Conservation (phyloP, 2,888 invertebrate species). For the Rhopalosiphum nymphaeae region DNA sequence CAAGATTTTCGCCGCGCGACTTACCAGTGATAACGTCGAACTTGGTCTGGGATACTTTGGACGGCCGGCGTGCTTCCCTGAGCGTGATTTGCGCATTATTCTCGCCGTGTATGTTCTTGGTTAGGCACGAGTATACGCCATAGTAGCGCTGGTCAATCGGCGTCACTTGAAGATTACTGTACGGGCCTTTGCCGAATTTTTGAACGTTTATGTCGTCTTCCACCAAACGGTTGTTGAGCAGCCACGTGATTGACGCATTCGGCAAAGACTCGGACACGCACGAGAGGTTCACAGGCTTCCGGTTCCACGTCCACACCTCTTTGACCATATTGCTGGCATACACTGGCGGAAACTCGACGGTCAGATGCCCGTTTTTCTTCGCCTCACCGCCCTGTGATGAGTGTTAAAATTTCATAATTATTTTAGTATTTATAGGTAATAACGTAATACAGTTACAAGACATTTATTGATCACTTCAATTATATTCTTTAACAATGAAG, state of each 20-base stretch:
- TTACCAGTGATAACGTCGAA: slow-evolving; percentile 77
- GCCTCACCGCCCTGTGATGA: slow-evolving; percentile 39
- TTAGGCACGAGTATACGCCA: slow-evolving; percentile 84
- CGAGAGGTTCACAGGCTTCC: slow-evolving; percentile 84
- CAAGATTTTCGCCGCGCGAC: neutral
- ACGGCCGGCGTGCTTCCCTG: slow-evolving; percentile 81
- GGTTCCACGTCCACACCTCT: slow-evolving; percentile 87
- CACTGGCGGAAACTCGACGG: slow-evolving; percentile 85
- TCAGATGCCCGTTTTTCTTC: slow-evolving; percentile 84
- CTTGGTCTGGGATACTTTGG: slow-evolving; percentile 76
- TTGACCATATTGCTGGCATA: slow-evolving; percentile 76
- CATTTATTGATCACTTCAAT: neutral
- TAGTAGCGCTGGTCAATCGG: slow-evolving; percentile 79
- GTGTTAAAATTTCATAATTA: neutral
- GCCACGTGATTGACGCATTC: slow-evolving; percentile 92
- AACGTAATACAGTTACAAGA: neutral
- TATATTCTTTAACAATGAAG: neutral
- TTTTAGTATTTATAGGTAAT: neutral
- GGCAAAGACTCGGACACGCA: slow-evolving; percentile 90
- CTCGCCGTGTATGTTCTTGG: slow-evolving; percentile 82
- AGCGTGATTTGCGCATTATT: slow-evolving; percentile 79
- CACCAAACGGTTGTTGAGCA: slow-evolving; percentile 71
- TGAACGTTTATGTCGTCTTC: slow-evolving; percentile 67
- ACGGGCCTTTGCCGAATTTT: slow-evolving; percentile 53
- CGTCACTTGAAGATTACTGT: slow-evolving; percentile 71